Evolutionary conservation across 1,140 invertebrate genomes (phyloP), one percentile per base, ranked within the genome.

Genomic region (Ceratitis capitata): DNA sequence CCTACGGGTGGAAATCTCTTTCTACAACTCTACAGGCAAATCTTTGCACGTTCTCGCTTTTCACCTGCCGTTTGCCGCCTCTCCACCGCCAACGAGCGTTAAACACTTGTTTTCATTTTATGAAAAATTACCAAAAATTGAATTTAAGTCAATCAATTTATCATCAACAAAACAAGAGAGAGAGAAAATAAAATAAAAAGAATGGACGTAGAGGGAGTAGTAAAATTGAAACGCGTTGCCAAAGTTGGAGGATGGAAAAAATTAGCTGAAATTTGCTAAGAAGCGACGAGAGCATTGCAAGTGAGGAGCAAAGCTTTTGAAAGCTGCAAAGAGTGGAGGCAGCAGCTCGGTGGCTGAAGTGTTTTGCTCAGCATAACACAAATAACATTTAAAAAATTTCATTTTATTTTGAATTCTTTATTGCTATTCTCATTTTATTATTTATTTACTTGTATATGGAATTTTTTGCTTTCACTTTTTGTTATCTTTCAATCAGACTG

Each of bases 101-200:
- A 69, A 69, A 29, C 32, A 69, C 29, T 69, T 69, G 61, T 69
- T 69, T 69, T 69, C 61, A 69, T 69, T 69, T 69, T 69, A 35
- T 69, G 61, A 69, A 69, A 69, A 69, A 69, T 69, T 69, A 69
- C 61, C 61, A 69, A 69, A n/a, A 69, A 69, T 69, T 69, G 61
- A 69, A 69, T 69, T 69, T 69, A 69, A 69, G 61, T 69, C 61
- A 69, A 69, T 69, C 61, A 69, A 69, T 69, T 69, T 69, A 69
- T 69, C 61, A 69, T 69, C 61, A 69, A 69, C 32, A 39, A 69
- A 69, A 69, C 61, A 35, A 69, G 61, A 7, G 14, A 69, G 51
- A n/a, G n/a, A n/a, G n/a, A 9, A 53, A 5, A 16, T 19, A 53
- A 19, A 19, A 49, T 14, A 14, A 53, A 6, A 32, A 39, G 7